These are phyloP conservation scores for Lepidurus couesii DNA, from an alignment of 1,140 invertebrate genomes.

Conservation along the genomic window DNA sequence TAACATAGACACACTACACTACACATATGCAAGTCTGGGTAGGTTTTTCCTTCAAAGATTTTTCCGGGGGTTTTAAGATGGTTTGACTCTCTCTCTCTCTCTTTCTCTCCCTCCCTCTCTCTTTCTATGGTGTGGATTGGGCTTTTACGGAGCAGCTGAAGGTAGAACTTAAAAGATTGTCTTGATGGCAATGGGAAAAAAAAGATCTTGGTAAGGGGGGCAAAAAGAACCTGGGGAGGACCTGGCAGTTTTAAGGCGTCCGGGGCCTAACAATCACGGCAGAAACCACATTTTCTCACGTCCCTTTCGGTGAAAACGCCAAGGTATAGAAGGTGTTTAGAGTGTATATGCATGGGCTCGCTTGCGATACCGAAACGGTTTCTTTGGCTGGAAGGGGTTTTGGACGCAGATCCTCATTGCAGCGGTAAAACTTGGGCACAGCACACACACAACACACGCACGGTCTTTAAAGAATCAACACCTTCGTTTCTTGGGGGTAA, in stretches of 20 bases:
- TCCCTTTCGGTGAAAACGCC: neutral
- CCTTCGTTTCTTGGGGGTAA: neutral
- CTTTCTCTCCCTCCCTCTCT: too few species aligned
- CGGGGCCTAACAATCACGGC: conserved; percentile 1
- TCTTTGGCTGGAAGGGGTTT: neutral
- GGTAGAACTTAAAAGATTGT: neutral
- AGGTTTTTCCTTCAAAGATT: neutral
- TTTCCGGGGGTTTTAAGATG: neutral
- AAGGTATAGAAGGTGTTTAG: too few species aligned
- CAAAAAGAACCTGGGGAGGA: neutral
- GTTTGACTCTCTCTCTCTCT: neutral
- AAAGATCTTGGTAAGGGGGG: neutral
- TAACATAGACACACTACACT: conserved; percentile 10
- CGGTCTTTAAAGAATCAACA: neutral
- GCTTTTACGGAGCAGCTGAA: conserved; percentile 14
- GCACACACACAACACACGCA: conserved; percentile 12
- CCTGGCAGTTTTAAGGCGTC: neutral
- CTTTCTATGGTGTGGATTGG: too few species aligned
- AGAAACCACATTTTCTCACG: conserved; percentile 16
- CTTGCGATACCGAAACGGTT: neutral
- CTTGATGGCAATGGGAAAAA: neutral
- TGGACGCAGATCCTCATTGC: neutral
- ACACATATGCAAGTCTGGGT: conserved; percentile 10
- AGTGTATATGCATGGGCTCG: neutral
- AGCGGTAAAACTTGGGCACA: neutral